A percentile compares a stretch with the other conserved stretches of the same genome.
phyloP scores from a whole-genome alignment of 2,113 vertebrate species.

The Dipodomys ordii region DNA sequence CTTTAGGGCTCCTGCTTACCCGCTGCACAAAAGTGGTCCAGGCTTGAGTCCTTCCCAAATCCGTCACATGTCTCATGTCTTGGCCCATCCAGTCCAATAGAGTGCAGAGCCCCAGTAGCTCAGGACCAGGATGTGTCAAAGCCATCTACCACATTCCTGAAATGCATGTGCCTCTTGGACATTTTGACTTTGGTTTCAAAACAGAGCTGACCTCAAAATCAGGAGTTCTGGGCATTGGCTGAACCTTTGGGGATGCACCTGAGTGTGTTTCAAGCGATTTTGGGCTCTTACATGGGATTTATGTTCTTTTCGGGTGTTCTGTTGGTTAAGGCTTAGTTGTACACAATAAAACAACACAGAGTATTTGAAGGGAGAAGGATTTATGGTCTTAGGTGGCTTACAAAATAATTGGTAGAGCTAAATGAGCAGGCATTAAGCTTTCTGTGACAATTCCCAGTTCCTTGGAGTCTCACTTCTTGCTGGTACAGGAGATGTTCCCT shows the following conservation, averaged over 20 bases:
- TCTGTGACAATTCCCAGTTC: background rate
- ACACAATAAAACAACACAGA: slow-evolving; percentile 27
- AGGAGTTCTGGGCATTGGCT: background rate
- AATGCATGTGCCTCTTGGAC: background rate
- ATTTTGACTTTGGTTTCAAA: background rate
- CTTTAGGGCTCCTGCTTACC: background rate
- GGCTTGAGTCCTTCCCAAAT: background rate
- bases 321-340: slow-evolving; percentile 50
- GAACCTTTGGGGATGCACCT: background rate
- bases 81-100: background rate
- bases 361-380: slow-evolving; percentile 13
- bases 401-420: slow-evolving; percentile 37
- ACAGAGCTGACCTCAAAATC: background rate
- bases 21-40: background rate
- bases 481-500: background rate
- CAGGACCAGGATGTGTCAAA: background rate
- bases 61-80: background rate
- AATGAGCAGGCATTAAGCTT: background rate
- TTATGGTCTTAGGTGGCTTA: slow-evolving; percentile 56
- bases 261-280: background rate
- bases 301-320: background rate
- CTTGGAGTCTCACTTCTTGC: background rate
- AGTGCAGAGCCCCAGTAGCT: background rate
- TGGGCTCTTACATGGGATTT: background rate
- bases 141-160: background rate